Conservation (phyloP, 2,888 invertebrate genomes). For the Sphecodes monilicornis region DNA sequence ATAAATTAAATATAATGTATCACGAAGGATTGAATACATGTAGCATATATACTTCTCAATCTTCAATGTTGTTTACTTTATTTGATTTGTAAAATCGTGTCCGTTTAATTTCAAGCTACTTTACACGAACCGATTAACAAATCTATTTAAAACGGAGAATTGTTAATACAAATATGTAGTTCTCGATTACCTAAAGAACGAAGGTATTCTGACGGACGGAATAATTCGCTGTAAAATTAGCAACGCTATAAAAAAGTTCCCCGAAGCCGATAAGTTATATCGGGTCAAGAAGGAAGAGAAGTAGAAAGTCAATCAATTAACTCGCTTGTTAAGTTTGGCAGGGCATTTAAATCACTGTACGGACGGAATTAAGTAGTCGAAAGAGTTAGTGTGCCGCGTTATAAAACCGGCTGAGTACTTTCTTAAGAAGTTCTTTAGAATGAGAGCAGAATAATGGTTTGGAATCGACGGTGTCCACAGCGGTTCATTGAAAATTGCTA, state of each 20-base stretch:
- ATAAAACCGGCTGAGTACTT: conserved; percentile 36
- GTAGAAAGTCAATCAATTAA: conserved; percentile 52
- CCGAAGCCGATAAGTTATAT: conserved; percentile 50
- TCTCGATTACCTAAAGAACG: background rate
- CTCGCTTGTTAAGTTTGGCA: conserved; percentile 59
- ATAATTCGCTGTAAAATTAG: conserved; percentile 56
- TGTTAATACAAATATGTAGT: conserved; percentile 4
- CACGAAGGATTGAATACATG: background rate
- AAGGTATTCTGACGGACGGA: conserved; percentile 20
- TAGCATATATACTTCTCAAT: background rate
- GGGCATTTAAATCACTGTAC: conserved; percentile 60
- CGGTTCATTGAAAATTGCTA: conserved; percentile 1
- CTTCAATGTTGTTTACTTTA: background rate
- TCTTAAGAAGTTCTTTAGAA: conserved; percentile 24
- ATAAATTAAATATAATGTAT: background rate
- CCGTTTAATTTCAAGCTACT: background rate
- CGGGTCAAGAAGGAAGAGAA: conserved; percentile 21
- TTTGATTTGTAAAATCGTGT: background rate
- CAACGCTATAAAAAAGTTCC: conserved; percentile 41
- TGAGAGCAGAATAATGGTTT: background rate
- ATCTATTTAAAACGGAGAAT: background rate
- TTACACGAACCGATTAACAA: background rate
- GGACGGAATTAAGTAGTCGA: conserved; percentile 53
- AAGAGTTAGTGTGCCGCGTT: conserved; percentile 30
- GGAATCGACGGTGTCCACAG: background rate